phyloP scores from a whole-genome alignment of 2,888 invertebrate species.

The Idaea biselata region DNA sequence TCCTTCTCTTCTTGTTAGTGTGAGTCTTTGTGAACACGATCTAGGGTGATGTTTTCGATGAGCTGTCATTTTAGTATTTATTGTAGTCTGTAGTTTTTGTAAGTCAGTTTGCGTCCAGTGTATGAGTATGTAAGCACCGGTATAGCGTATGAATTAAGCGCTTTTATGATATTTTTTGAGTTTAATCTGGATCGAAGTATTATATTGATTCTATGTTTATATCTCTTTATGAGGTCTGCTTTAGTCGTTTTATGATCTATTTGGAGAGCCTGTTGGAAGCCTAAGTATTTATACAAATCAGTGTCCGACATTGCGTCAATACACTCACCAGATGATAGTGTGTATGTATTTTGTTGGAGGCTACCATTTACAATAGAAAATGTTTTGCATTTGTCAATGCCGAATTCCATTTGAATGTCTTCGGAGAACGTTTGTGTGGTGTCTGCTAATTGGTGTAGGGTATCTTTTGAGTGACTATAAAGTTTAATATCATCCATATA shows the following conservation, averaged over 20 bases:
- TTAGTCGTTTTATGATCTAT: neutral
- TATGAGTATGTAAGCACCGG: slow-evolving; percentile 24
- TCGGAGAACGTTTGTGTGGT: slow-evolving; percentile 7
- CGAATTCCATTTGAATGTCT: slow-evolving; percentile 11
- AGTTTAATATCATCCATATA: slow-evolving; percentile 6
- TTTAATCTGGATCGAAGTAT: neutral
- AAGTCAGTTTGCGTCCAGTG: slow-evolving; percentile 22
- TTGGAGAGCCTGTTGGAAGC: neutral
- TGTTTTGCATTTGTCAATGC: slow-evolving; percentile 11
- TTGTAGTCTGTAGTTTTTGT: slow-evolving; percentile 11
- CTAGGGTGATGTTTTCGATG: slow-evolving; percentile 25
- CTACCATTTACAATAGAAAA: slow-evolving; percentile 4
- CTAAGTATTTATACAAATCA: neutral
- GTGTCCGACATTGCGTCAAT: neutral
- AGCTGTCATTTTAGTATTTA: slow-evolving; percentile 10
- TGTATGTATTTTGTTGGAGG: neutral
- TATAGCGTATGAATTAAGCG: slow-evolving; percentile 18
- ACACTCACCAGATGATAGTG: neutral
- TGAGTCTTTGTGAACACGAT: slow-evolving; percentile 17
- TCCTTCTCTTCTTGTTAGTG: slow-evolving; percentile 20
- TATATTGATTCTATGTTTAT: neutral
- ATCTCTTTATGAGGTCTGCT: neutral
- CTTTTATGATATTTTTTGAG: neutral
- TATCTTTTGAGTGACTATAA: neutral
- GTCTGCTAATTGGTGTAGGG: slow-evolving; percentile 10